phyloP scores from a whole-genome alignment of 2,797 vertebrate genomes.

The Meriones psammophilus region DNA sequence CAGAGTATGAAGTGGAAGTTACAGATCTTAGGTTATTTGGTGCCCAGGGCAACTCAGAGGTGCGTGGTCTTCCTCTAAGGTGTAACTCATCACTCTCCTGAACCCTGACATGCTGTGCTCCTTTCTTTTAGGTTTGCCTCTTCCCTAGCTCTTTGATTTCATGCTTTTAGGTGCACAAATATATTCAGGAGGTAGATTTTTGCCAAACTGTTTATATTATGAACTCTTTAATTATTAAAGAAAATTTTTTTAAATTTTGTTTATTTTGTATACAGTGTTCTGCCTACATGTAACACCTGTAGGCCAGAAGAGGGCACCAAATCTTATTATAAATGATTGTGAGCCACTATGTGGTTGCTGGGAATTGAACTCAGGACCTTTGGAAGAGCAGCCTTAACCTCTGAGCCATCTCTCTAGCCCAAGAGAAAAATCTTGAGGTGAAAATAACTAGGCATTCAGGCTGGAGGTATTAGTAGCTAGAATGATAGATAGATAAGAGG shows the following conservation, averaged over 20 bases:
- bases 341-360: too few species aligned
- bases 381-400: too few species aligned
- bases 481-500: background rate
- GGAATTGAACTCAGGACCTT: too few species aligned
- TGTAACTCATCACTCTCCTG: background rate
- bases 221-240: conserved; percentile 28
- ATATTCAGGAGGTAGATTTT: background rate
- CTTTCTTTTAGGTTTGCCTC: background rate
- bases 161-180: background rate
- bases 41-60: conserved; percentile 1
- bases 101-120: background rate
- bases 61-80: conserved; percentile 12
- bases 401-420: too few species aligned
- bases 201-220: background rate
- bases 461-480: background rate
- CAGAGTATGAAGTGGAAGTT: conserved; percentile 55
- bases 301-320: too few species aligned
- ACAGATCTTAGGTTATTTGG: conserved; percentile 31
- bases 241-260: too few species aligned
- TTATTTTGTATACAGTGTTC: too few species aligned
- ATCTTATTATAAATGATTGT: too few species aligned
- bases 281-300: too few species aligned
- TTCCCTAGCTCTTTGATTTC: background rate
- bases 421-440: background rate
- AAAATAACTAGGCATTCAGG: conserved; percentile 1